Evolutionary conservation across 2,888 invertebrate genomes (phyloP).

Genomic region (Phanerotoma sp.): DNA sequence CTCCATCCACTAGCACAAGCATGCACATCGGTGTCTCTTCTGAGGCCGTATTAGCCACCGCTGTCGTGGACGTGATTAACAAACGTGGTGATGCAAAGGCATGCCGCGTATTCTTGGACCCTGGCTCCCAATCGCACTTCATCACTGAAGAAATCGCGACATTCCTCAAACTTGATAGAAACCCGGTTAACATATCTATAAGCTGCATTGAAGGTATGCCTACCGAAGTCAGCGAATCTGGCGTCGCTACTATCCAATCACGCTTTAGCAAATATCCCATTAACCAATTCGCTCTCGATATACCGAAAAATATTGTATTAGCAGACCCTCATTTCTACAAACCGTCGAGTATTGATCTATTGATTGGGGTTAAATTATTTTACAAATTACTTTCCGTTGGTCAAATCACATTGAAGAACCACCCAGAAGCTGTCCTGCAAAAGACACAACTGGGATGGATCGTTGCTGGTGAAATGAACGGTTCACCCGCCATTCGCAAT

Average conservation of each 20-base stretch:
- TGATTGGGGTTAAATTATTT: slow-evolving; percentile 5
- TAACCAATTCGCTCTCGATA: not conserved
- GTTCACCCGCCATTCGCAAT: not conserved
- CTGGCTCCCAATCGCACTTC: not conserved
- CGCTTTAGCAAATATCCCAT: not conserved
- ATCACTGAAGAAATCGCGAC: not conserved
- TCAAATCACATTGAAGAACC: slow-evolving; percentile 13
- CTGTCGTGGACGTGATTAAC: not conserved
- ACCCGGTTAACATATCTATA: not conserved
- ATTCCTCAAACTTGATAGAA: not conserved
- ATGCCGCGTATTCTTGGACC: not conserved
- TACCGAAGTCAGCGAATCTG: not conserved
- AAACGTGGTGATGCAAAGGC: not conserved
- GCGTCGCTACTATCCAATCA: not conserved
- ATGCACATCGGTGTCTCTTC: not conserved
- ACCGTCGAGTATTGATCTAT: slow-evolving; percentile 20
- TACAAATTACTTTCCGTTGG: slow-evolving; percentile 19
- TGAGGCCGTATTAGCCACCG: not conserved
- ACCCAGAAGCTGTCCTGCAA: slow-evolving; percentile 17
- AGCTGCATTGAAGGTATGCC: not conserved
- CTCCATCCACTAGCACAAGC: too few relatives aligned
- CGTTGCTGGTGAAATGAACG: slow-evolving; percentile 15
- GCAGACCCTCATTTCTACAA: slow-evolving; percentile 25
- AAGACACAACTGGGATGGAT: slow-evolving; percentile 30
- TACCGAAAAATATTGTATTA: slow-evolving; percentile 9